Percentiles rank a stretch among this genome's conserved stretches.
These are phyloP conservation scores for Luperina testacea DNA, from an alignment of 2,888 invertebrate species.

Conservation along the genomic window DNA sequence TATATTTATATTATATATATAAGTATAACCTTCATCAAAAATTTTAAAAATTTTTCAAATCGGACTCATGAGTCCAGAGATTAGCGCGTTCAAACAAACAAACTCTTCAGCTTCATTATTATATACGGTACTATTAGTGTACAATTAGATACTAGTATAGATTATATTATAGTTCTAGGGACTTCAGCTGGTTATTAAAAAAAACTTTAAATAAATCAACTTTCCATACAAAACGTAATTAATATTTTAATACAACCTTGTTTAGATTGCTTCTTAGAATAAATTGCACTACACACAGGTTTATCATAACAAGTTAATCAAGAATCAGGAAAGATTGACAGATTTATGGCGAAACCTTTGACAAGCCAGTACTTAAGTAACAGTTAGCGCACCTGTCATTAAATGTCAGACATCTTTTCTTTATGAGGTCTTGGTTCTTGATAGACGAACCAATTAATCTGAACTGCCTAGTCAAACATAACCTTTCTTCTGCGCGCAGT, in stretches of 20 bases:
- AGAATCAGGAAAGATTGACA: conserved; percentile 21
- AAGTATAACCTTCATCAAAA: no score
- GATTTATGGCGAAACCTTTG: conserved; percentile 40
- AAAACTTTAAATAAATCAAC: background rate
- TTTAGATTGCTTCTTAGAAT: conserved; percentile 12
- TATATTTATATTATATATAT: no score
- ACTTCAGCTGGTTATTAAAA: background rate
- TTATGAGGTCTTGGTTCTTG: conserved; percentile 23
- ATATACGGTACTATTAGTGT: no score
- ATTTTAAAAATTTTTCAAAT: no score
- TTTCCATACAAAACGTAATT: conserved; percentile 1
- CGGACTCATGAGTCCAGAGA: no score
- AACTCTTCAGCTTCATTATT: no score
- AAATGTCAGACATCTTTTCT: conserved; percentile 28
- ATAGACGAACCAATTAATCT: conserved; percentile 12
- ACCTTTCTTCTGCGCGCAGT: background rate
- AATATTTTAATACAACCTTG: conserved; percentile 9
- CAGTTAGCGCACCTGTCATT: conserved; percentile 25
- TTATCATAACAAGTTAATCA: conserved; percentile 42
- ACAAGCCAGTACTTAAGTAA: no score
- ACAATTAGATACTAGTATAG: no score
- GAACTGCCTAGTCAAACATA: background rate
- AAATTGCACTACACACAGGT: conserved; percentile 10
- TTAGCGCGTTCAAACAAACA: no score
- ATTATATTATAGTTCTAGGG: no score